Evolutionary conservation across 2,888 invertebrate species (phyloP).

Genomic region (Macaria liturata): DNA sequence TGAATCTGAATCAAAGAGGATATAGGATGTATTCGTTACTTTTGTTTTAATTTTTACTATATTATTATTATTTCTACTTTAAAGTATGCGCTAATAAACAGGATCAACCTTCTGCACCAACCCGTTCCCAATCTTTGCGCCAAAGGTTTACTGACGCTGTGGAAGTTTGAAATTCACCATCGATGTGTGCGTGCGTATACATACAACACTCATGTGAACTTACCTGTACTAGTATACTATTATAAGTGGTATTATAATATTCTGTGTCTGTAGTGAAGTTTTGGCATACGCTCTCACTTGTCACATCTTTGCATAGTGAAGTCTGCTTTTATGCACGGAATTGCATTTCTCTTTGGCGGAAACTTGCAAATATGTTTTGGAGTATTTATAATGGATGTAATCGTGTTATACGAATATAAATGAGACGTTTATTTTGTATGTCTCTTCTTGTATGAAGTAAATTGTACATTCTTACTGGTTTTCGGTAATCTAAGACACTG

Average conservation of each 20-base stretch:
- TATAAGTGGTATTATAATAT: no score
- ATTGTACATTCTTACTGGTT: no score
- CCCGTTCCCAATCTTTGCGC: conserved; percentile 11
- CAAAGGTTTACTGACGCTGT: conserved; percentile 27
- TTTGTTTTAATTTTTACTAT: no score
- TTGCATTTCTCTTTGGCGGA: conserved; percentile 19
- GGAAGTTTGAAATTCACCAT: conserved; percentile 31
- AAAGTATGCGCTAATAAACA: no score
- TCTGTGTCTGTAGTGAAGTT: conserved; percentile 14
- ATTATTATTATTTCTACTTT: no score
- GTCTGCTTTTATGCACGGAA: conserved; percentile 20
- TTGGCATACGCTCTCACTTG: conserved; percentile 30
- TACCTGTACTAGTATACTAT: conserved; percentile 20
- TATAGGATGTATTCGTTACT: no score
- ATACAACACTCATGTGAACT: conserved; percentile 20
- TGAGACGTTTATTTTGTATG: not conserved
- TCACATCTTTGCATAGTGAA: conserved; percentile 28
- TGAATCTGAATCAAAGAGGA: no score
- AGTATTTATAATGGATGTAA: conserved; percentile 17
- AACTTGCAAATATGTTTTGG: conserved; percentile 16
- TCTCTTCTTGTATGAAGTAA: no score
- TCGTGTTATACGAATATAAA: conserved; percentile 1
- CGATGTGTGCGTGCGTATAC: conserved; percentile 26
- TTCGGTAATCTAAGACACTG: no score
- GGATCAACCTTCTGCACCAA: no score